Evolutionary conservation across 2,797 vertebrate species (phyloP).

Genomic region (Podargus strigoides): DNA sequence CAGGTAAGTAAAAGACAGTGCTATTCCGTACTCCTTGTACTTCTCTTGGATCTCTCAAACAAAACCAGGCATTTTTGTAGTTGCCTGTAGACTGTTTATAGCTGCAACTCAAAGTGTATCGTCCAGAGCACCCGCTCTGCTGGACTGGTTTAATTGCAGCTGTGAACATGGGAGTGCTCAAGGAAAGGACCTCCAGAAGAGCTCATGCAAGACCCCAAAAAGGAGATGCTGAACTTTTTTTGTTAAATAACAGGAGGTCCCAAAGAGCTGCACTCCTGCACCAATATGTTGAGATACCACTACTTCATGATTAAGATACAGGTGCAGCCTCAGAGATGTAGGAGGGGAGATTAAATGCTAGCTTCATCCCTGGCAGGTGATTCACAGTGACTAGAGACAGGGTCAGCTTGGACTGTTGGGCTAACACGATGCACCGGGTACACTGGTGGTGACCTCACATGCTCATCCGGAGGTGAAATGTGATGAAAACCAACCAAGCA

Average conservation of each 20-base stretch:
- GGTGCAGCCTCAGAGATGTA: not conserved
- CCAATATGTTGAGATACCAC: not conserved
- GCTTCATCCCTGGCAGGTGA: not conserved
- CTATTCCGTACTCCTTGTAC: not conserved
- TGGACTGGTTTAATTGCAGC: not conserved
- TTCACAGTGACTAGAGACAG: not conserved
- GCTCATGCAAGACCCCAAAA: not conserved
- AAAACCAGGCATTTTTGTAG: not conserved
- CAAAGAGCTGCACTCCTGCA: not conserved
- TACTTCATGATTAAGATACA: not conserved
- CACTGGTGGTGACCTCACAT: not conserved
- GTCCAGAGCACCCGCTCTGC: not conserved
- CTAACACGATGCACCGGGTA: not conserved
- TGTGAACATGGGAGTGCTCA: not conserved
- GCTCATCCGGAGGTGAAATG: not conserved
- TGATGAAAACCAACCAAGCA: not conserved
- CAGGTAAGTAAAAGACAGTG: not conserved
- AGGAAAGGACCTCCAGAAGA: not conserved
- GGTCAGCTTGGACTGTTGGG: not conserved
- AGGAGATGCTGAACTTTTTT: not conserved
- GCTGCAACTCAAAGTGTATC: not conserved
- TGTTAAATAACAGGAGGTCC: not conserved
- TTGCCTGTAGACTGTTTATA: not conserved
- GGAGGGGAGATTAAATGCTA: not conserved
- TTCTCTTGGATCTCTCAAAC: not conserved